Conservation (phyloP, 2,113 vertebrate genomes). For the Microcebus ravelobensis region DNA sequence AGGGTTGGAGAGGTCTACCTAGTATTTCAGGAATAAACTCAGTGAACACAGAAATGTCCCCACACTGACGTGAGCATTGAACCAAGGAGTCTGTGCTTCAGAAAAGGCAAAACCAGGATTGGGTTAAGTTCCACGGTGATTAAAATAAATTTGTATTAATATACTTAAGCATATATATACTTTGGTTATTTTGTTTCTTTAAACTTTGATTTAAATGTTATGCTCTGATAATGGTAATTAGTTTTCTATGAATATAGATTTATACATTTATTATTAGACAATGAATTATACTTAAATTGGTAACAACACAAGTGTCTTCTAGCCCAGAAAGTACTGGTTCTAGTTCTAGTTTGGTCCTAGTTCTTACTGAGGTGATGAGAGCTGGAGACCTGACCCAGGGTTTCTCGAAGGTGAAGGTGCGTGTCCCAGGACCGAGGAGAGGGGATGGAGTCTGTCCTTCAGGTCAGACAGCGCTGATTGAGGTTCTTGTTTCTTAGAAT, state of each 20-base stretch:
- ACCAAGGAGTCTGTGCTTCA: background rate
- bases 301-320: background rate
- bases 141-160: slow-evolving; percentile 45
- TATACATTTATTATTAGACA: slow-evolving; percentile 20
- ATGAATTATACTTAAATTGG: slow-evolving; percentile 30
- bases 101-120: slow-evolving; percentile 25
- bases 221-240: background rate
- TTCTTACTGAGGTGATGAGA: background rate
- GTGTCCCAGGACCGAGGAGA: background rate
- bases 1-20: background rate
- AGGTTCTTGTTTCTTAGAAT: background rate
- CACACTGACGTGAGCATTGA: background rate
- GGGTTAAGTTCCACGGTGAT: background rate
- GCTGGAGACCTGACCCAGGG: background rate
- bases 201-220: slow-evolving; percentile 1
- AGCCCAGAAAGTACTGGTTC: background rate
- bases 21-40: background rate
- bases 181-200: slow-evolving; percentile 48
- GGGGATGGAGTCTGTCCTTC: background rate
- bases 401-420: background rate
- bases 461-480: accelerated
- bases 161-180: background rate
- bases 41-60: background rate
- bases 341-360: background rate
- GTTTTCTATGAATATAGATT: slow-evolving; percentile 13